Evolutionary conservation across 2,797 vertebrate genomes (phyloP).

Genomic region (Smutsia gigantea): DNA sequence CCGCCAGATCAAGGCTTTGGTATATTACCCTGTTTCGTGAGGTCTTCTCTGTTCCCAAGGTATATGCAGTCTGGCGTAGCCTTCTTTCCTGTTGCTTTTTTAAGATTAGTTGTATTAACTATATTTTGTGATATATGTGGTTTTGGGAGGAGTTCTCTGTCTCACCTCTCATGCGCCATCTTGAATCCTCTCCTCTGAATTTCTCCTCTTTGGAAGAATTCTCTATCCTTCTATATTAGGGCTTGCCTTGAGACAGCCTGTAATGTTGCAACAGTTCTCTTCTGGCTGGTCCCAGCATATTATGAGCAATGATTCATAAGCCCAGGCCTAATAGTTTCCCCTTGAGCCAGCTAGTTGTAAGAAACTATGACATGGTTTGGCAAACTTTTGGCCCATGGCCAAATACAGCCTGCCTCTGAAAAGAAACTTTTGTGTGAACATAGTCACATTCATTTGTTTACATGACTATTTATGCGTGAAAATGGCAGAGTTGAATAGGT

Average conservation of each 20-base stretch:
- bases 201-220: not conserved
- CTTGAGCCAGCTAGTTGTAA: not conserved
- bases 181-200: not conserved
- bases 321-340: not conserved
- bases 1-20: no score
- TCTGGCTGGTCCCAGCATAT: not conserved
- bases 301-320: not conserved
- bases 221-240: not conserved
- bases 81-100: no score
- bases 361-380: not conserved
- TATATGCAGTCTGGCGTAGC: no score
- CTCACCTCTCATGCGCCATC: no score
- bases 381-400: not conserved
- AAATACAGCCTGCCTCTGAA: conserved; percentile 3
- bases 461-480: not conserved
- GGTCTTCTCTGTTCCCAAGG: no score
- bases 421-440: not conserved
- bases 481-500: not conserved
- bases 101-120: no score
- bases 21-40: no score
- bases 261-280: not conserved
- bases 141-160: no score
- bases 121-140: no score
- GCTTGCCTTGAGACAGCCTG: not conserved
- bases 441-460: not conserved